phyloP scores from a whole-genome alignment of 2,888 invertebrate genomes.

The Campoplex capitator region DNA sequence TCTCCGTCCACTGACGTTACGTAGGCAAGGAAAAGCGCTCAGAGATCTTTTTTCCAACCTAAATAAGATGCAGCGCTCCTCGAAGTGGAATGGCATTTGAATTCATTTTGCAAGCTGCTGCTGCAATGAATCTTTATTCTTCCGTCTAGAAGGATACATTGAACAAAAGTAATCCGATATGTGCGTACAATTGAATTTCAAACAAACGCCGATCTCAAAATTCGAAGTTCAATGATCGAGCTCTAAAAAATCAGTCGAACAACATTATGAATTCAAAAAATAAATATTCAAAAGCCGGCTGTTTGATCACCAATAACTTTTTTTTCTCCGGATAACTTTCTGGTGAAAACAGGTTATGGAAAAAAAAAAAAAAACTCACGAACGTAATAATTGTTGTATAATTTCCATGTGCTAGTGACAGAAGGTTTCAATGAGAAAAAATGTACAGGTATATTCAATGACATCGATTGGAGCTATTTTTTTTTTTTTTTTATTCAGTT shows the following conservation, averaged over 20 bases:
- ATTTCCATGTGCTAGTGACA: slow-evolving; percentile 10
- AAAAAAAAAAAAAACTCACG: neutral
- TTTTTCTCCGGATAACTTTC: neutral
- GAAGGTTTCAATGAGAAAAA: slow-evolving; percentile 22
- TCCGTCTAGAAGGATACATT: neutral
- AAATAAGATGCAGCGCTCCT: neutral
- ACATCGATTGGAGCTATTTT: slow-evolving; percentile 19
- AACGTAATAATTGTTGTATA: neutral
- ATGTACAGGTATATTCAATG: neutral
- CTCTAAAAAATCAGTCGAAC: neutral
- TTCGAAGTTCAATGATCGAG: neutral
- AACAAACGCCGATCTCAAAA: neutral
- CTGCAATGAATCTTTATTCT: neutral
- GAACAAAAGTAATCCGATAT: neutral
- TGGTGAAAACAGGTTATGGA: neutral
- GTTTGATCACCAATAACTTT: neutral
- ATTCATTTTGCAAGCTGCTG: neutral
- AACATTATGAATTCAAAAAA: neutral
- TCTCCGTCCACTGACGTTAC: neutral
- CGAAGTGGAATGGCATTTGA: neutral
- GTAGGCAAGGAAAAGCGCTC: neutral
- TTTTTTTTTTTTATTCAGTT: slow-evolving; percentile 3
- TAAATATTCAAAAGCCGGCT: neutral
- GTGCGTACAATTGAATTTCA: neutral
- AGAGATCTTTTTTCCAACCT: neutral